Evolutionary conservation across 2,888 invertebrate genomes (phyloP), one percentile per base, ranked within the genome.

Genomic region (Andrena dorsata): DNA sequence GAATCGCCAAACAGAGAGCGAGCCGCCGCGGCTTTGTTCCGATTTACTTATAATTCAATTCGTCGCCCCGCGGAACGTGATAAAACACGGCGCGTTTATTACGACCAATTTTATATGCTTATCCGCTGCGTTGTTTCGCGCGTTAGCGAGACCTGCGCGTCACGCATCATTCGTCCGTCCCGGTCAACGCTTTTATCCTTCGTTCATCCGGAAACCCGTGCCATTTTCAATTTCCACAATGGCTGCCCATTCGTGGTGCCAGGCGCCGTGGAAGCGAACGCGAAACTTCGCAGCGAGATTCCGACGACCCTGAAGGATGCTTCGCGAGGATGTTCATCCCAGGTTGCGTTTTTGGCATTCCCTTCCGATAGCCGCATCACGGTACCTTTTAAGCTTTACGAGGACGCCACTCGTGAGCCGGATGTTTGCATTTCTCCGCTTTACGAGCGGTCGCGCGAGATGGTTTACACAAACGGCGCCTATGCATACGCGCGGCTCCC

Each of bases 351-450:
- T 71, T 76, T 64, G 56, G 26, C 68, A 51, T 73, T 73, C 69
- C 35, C 16, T 47, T 60, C 53, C 26, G 41, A 65, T 76, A 49
- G 63, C 23, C 47, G 61, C 74, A 68, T n/a, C 60, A 20, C 63
- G 56, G 64, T 51, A 63, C 80, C 82, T 73, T 73, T 82, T 78
- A 72, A 58, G 61, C 82, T 86, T 86, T 86, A 86, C 82, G 84
- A 72, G 69, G 51, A 60, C 63, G 60, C 72, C 73, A 82, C 80
- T 86, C 75, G 76, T 70, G 76, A 61, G 60, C 79, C 84, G 86
- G 86, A 86, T 84, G 86, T 86, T 86, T 82, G 82, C 72, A 66
- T 86, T 82, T 66, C 76, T 53, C 26, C 58, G 81, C 41, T 85
- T 86, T 86, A 86, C 86, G 86, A 86, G 72, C 82, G 58, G 65